Evolutionary conservation across 1,140 invertebrate species (phyloP).

Genomic region (Ostrea edulis): DNA sequence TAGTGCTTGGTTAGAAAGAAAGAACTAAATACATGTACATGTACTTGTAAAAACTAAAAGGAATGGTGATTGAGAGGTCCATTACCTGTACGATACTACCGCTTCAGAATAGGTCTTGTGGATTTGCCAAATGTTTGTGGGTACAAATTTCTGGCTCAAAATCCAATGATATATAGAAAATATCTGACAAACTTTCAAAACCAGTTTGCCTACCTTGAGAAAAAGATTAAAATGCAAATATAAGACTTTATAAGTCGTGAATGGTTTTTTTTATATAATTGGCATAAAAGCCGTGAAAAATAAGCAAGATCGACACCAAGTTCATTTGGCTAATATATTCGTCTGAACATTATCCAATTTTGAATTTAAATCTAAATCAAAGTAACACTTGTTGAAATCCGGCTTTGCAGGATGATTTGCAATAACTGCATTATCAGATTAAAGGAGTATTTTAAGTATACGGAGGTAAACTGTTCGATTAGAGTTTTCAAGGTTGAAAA

Average conservation of each 20-base stretch:
- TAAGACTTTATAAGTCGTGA: neutral
- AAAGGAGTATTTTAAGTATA: neutral
- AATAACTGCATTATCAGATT: conserved; percentile 33
- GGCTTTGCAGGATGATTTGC: conserved; percentile 3
- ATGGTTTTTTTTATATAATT: neutral
- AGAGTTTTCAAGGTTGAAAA: neutral
- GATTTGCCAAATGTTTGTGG: neutral
- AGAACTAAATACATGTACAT: too few species aligned
- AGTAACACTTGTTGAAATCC: conserved; percentile 1
- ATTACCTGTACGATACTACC: too few species aligned
- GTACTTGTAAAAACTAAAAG: too few species aligned
- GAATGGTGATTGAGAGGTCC: too few species aligned
- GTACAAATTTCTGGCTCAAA: neutral
- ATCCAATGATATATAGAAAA: neutral
- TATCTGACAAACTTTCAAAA: neutral
- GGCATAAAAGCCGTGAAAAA: conserved; percentile 8
- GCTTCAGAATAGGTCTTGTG: neutral
- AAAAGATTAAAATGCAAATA: neutral
- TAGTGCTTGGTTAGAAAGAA: too few species aligned
- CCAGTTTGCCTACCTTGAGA: neutral
- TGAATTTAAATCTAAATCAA: conserved; percentile 21
- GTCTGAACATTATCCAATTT: conserved; percentile 26
- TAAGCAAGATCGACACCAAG: neutral
- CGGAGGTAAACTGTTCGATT: conserved; percentile 12
- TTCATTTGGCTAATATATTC: neutral